Conservation (phyloP, 2,888 invertebrate genomes). For the Zygothrica quintamaculata region DNA sequence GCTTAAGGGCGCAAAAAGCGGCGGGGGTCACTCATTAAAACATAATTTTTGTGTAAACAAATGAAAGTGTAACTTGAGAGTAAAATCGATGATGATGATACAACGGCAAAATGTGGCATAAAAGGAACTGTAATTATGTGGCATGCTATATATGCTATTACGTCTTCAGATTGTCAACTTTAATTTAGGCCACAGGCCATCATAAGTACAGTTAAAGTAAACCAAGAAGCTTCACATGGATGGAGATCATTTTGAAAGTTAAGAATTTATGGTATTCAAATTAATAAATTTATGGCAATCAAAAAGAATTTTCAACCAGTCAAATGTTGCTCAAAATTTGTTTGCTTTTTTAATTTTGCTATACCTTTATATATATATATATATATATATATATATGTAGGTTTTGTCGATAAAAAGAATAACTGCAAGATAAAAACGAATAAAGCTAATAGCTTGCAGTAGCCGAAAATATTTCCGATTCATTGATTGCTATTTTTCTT, state of each 20-base stretch:
- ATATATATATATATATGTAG: no score
- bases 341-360: no score
- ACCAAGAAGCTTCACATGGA: neutral
- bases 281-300: no score
- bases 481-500: slow-evolving; percentile 83
- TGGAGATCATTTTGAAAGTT: no score
- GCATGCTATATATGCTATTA: slow-evolving; percentile 27
- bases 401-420: no score
- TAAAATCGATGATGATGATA: slow-evolving; percentile 75
- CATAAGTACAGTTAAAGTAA: no score
- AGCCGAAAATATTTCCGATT: slow-evolving; percentile 83
- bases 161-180: slow-evolving; percentile 37
- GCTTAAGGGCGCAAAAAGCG: slow-evolving; percentile 13
- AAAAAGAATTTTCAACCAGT: neutral
- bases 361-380: no score
- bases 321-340: no score
- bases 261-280: no score
- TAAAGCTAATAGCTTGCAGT: slow-evolving; percentile 64
- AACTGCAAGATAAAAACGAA: slow-evolving; percentile 13
- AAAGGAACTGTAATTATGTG: slow-evolving; percentile 45
- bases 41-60: slow-evolving; percentile 80
- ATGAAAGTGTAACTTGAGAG: slow-evolving; percentile 72
- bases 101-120: slow-evolving; percentile 16
- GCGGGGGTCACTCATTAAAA: slow-evolving; percentile 68
- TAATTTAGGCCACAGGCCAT: no score